Percentiles rank a stretch among this genome's conserved stretches.
phyloP scores from a whole-genome alignment of 2,888 invertebrate genomes.

The Odiellus spinosus region DNA sequence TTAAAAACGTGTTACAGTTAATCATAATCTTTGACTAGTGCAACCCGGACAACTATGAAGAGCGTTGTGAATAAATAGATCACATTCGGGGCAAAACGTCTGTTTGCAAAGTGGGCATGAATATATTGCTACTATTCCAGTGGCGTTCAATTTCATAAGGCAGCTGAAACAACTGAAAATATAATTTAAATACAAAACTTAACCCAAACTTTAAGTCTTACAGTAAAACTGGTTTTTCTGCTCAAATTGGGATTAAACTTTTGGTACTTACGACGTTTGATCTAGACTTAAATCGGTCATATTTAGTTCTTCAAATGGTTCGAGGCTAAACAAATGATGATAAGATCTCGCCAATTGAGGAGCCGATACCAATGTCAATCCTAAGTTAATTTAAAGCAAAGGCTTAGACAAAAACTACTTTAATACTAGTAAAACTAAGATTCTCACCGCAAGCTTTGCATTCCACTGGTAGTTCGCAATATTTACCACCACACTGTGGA shows the following conservation, averaged over 20 bases:
- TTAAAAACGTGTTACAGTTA: too few species aligned
- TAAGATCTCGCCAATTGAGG: conserved; percentile 95
- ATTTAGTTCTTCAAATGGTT: conserved; percentile 58
- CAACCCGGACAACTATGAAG: conserved; percentile 95
- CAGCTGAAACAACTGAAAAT: conserved; percentile 19
- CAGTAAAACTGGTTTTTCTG: too few species aligned
- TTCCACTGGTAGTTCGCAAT: conserved; percentile 94
- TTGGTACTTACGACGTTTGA: background rate
- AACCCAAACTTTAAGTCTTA: too few species aligned
- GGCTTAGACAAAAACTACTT: background rate
- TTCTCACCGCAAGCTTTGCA: conserved; percentile 68
- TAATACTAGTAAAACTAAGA: background rate
- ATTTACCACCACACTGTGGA: conserved; percentile 83
- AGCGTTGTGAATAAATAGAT: conserved; percentile 79
- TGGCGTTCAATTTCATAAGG: conserved; percentile 16
- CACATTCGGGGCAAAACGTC: conserved; percentile 85
- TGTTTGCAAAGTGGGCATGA: conserved; percentile 61
- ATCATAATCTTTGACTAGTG: conserved; percentile 33
- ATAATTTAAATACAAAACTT: too few species aligned
- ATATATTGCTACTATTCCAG: conserved; percentile 38
- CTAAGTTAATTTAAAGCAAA: conserved; percentile 21
- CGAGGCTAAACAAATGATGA: conserved; percentile 89
- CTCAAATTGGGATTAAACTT: too few species aligned
- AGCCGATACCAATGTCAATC: conserved; percentile 87
- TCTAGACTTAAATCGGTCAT: conserved; percentile 42